Conservation (phyloP, 2,888 invertebrate genomes). For the Agelastica alni region DNA sequence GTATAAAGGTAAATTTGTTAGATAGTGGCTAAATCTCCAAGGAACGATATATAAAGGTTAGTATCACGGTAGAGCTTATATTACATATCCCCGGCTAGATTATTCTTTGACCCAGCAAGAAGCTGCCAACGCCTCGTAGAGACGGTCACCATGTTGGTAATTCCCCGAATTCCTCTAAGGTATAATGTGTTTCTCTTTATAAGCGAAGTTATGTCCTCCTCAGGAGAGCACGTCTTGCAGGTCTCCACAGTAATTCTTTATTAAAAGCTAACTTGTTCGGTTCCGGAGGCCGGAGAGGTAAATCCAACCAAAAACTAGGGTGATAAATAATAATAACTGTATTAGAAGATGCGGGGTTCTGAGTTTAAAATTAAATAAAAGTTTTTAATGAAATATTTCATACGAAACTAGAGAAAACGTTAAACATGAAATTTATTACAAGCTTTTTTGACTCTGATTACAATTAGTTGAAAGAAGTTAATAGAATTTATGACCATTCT, state of each 20-base stretch:
- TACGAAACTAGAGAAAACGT: too few species aligned
- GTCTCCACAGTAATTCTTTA: constrained; percentile 33
- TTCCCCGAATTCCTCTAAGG: constrained; percentile 50
- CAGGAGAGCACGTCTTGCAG: constrained; percentile 39
- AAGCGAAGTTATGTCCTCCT: constrained; percentile 47
- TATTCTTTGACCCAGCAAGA: constrained; percentile 54
- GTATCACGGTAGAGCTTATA: constrained; percentile 44
- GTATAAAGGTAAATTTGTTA: constrained; percentile 32
- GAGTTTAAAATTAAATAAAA: too few species aligned
- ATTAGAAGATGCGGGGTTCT: constrained; percentile 3
- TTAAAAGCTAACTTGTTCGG: constrained; percentile 28
- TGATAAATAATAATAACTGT: constrained; percentile 27
- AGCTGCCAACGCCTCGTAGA: constrained; percentile 31
- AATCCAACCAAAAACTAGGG: constrained; percentile 16
- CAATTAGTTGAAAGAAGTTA: too few species aligned
- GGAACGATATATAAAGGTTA: constrained; percentile 47
- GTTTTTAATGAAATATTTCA: too few species aligned
- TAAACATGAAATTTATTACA: too few species aligned
- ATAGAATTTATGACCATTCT: too few species aligned
- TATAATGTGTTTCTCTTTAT: constrained; percentile 55
- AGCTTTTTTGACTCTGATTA: too few species aligned
- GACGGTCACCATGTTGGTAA: constrained; percentile 50
- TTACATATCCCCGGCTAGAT: constrained; percentile 45
- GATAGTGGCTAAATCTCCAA: constrained; percentile 30
- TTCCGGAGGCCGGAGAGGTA: constrained; percentile 10